Base-by-base conservation (phyloP, 2,113 vertebrate genomes). In the Propithecus coquereli region DNA sequence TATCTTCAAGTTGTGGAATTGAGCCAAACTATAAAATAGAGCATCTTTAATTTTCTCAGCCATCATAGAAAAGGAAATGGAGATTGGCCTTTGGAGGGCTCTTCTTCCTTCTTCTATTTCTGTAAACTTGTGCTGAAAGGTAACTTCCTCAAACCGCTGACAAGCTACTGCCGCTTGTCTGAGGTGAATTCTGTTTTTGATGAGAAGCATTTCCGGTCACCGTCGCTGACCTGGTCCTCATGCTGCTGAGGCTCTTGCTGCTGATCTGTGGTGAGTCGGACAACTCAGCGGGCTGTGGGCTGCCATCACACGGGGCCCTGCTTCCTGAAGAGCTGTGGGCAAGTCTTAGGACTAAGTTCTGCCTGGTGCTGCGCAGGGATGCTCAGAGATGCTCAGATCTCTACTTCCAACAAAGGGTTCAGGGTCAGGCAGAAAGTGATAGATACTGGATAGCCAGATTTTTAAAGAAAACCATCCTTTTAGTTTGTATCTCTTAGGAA, bases 231-330 rank as follows among this genome's bases (percentile, higher is more conserved):
- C 82, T 47, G 8, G 61, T n/a, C 96, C 82, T 79, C 92, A 98
- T 98, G 97, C 81, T 90, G 40, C 90, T 59, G 30, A 66, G 59
- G 45, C 50, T 97, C 47, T 30, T 97, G 97, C 92, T 97, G 40
- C 3, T 96, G 50, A 34, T 96, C 81, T 97, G 85, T 20, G 97
- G 97, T 98, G 84, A 98, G 97, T 97, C 25, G 63, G 14, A 18
- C 4, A 13, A 22, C 63, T 13, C 25, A 8, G 20, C 3, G 7
- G 86, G 54, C 20, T 34, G 0, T 52, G 65, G 63, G 86, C 4
- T 9, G 17, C 11, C 16, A 5, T 23, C 11, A 6, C 1, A 0
- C 23, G 43, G 66, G 5, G 3, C 11, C 5, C 6, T n/a, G 14
- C 3, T 50, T 70, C 57, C 50, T 47, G 40, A 59, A n/a, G 30